A percentile compares a stretch with the other conserved stretches of the same genome.
Evolutionary conservation across 2,888 invertebrate species (phyloP).

Genomic region (Catotricha subobsoleta): DNA sequence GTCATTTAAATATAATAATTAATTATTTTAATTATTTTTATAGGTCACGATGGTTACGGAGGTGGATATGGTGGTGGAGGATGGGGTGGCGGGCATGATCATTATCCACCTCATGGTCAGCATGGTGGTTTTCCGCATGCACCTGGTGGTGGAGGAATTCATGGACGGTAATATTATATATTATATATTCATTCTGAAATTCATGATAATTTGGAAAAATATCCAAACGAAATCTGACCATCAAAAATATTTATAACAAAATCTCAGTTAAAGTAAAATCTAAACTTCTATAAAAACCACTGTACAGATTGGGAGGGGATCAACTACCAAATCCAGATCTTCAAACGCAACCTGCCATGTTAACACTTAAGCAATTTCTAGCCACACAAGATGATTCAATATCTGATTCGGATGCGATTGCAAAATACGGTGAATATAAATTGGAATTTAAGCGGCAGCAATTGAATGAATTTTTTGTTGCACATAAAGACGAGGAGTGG

Average conservation of each 20-base stretch:
- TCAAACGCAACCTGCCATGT: conserved; percentile 82
- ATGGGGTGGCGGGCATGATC: conserved; percentile 23
- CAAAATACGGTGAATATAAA: conserved; percentile 97
- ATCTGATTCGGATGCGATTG: conserved; percentile 89
- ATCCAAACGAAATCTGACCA: not conserved
- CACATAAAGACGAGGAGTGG: conserved; percentile 99
- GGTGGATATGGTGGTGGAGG: conserved; percentile 23
- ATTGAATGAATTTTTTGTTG: conserved; percentile 94
- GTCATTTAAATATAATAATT: not conserved
- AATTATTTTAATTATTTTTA: not conserved
- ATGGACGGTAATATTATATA: conserved; percentile 3
- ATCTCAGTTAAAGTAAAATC: not conserved
- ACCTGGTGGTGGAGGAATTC: conserved; percentile 12
- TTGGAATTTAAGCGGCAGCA: conserved; percentile 91
- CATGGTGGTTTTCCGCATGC: conserved; percentile 18
- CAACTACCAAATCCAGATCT: conserved; percentile 21
- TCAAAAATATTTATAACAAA: not conserved
- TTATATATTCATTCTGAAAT: not conserved
- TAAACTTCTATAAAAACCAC: not conserved
- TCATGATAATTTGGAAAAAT: not conserved
- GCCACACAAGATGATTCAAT: conserved; percentile 94
- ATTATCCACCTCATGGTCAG: conserved; percentile 23
- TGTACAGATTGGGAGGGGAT: conserved; percentile 12
- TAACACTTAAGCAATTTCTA: conserved; percentile 92
- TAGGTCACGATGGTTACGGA: conserved; percentile 28